Percentiles rank a stretch among this genome's conserved stretches.
Conservation (phyloP, 2,888 invertebrate genomes). For the Julus scandinavius region DNA sequence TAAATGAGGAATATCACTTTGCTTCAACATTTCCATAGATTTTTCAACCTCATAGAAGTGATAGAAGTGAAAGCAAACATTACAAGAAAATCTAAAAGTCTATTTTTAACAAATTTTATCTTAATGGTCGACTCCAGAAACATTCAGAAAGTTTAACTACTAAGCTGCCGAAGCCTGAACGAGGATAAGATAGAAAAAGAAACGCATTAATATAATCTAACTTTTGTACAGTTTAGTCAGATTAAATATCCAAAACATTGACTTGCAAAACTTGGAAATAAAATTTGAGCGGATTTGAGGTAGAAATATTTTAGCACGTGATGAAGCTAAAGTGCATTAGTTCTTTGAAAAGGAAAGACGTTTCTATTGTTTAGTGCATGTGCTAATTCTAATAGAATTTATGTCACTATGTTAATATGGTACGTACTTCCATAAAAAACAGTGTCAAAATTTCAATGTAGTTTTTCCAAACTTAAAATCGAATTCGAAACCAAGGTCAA, state of each 20-base stretch:
- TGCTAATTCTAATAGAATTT: no score
- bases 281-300: background rate
- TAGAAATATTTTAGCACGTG: background rate
- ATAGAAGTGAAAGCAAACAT: background rate
- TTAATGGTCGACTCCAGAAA: background rate
- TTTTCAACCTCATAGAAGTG: background rate
- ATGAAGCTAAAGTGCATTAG: background rate
- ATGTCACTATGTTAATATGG: no score
- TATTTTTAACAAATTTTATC: background rate
- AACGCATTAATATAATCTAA: background rate
- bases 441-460: no score
- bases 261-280: background rate
- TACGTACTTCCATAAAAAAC: no score
- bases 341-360: no score
- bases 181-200: background rate
- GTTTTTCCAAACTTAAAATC: no score
- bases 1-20: background rate
- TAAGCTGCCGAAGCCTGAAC: background rate
- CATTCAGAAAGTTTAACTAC: background rate
- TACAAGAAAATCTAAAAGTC: background rate
- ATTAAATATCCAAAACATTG: background rate
- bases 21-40: no score
- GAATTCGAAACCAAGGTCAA: no score
- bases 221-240: background rate
- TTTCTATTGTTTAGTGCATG: no score